Conservation (phyloP, 2,113 vertebrate species). For the Misgurnus mizolepis region DNA sequence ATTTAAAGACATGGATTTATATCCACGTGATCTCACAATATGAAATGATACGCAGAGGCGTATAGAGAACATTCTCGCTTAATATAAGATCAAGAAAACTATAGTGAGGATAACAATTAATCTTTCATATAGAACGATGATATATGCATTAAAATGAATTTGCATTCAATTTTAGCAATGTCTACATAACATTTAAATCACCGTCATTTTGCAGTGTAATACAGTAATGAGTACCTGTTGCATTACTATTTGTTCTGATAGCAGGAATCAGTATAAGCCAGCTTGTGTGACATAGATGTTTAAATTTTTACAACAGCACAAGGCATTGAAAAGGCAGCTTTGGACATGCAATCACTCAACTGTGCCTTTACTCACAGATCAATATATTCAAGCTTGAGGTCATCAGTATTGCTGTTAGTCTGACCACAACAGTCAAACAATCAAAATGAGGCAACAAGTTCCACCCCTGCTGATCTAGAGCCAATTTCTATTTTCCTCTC, state of each 20-base stretch:
- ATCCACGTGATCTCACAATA: too few relatives aligned
- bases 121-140: too few relatives aligned
- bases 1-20: too few relatives aligned
- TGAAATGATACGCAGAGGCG: too few relatives aligned
- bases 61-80: too few relatives aligned
- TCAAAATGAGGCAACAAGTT: conserved; percentile 43
- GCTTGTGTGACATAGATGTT: conserved; percentile 63
- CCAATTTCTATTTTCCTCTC: conserved; percentile 13
- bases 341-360: conserved; percentile 65
- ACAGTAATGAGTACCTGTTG: conserved; percentile 24
- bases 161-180: too few relatives aligned
- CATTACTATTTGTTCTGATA: conserved; percentile 52
- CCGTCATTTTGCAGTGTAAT: not conserved
- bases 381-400: conserved; percentile 66
- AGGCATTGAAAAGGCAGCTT: conserved; percentile 66
- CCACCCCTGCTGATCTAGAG: conserved; percentile 16
- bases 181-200: not conserved
- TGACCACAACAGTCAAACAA: conserved; percentile 65
- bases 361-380: conserved; percentile 75
- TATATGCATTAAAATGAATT: conserved; percentile 39
- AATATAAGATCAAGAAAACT: too few relatives aligned
- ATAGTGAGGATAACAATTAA: too few relatives aligned
- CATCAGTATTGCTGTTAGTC: conserved; percentile 66
- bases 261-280: conserved; percentile 57
- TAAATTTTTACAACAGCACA: conserved; percentile 53